Evolutionary conservation across 2,888 invertebrate genomes (phyloP).

Genomic region (Drosophila buzzatii): DNA sequence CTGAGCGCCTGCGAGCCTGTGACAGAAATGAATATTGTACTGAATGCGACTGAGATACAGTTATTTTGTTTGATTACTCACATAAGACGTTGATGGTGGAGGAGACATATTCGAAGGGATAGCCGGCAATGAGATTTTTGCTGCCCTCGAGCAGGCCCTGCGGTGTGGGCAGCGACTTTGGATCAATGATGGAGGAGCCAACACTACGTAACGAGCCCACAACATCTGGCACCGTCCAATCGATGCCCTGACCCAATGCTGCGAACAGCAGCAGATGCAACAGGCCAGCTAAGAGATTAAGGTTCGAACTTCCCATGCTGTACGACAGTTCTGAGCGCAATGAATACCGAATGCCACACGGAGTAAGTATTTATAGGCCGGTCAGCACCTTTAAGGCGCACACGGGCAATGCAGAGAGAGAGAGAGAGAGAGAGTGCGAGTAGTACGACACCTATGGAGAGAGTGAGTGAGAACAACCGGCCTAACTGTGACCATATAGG

Average conservation of each 20-base stretch:
- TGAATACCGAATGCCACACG: slow-evolving; percentile 61
- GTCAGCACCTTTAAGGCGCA: slow-evolving; percentile 8
- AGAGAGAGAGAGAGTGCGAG: slow-evolving; percentile 5
- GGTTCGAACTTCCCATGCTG: slow-evolving; percentile 36
- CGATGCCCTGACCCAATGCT: slow-evolving; percentile 28
- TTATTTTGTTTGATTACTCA: slow-evolving; percentile 56
- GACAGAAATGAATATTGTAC: too few species aligned
- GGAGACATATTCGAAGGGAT: slow-evolving; percentile 82
- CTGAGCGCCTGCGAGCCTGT: slow-evolving; percentile 82
- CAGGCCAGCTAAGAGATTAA: slow-evolving; percentile 3
- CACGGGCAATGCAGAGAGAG: background rate
- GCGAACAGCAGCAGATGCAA: slow-evolving; percentile 32
- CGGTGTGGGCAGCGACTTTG: slow-evolving; percentile 71
- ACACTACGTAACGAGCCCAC: slow-evolving; percentile 64
- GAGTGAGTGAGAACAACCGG: slow-evolving; percentile 4
- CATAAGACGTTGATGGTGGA: slow-evolving; percentile 79
- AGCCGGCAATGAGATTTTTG: slow-evolving; percentile 83
- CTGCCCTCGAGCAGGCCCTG: slow-evolving; percentile 74
- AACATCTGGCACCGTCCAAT: slow-evolving; percentile 65
- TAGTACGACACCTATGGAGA: background rate
- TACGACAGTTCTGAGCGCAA: slow-evolving; percentile 37
- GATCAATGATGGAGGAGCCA: slow-evolving; percentile 62
- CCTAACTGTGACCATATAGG: slow-evolving; percentile 52
- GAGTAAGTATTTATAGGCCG: slow-evolving; percentile 60
- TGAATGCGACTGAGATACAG: too few species aligned